phyloP scores from a whole-genome alignment of 1,140 invertebrate genomes.

The Centruroides sculpturatus region DNA sequence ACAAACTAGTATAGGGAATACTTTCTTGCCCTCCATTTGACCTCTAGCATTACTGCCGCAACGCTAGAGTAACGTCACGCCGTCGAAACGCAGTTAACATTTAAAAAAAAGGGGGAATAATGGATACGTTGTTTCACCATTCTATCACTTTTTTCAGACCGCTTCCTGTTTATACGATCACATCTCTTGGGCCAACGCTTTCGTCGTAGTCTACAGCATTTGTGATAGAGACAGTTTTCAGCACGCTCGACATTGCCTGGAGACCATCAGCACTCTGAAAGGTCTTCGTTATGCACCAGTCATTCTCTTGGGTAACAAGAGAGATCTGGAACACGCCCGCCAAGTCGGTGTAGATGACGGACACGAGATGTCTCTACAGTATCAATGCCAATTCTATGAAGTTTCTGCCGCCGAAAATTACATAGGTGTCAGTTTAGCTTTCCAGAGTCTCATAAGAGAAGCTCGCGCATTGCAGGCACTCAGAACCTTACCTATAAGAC shows the following conservation, averaged over 20 bases:
- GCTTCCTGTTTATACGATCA: conserved; percentile 56
- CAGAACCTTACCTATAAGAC: conserved; percentile 48
- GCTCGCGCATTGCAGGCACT: conserved; percentile 52
- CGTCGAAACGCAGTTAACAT: not conserved
- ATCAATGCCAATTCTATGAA: conserved; percentile 70
- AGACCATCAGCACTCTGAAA: conserved; percentile 42
- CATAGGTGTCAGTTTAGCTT: conserved; percentile 58
- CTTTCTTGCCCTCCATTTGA: not conserved
- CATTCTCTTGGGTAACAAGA: conserved; percentile 63
- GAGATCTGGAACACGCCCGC: conserved; percentile 65
- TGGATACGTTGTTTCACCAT: conserved; percentile 1
- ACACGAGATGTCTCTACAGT: conserved; percentile 56
- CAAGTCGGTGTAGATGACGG: conserved; percentile 54
- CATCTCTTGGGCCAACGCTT: conserved; percentile 66
- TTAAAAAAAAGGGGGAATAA: not conserved
- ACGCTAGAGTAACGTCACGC: not conserved
- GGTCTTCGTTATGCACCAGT: conserved; percentile 31
- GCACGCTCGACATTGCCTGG: conserved; percentile 53
- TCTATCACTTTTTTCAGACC: conserved; percentile 32
- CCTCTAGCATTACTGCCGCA: not conserved
- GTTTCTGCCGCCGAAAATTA: conserved; percentile 68
- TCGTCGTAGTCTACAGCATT: conserved; percentile 70
- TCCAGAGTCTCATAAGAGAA: conserved; percentile 52
- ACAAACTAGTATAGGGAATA: not conserved
- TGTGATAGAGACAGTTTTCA: conserved; percentile 56